A percentile compares a stretch with the other conserved stretches of the same genome.
Conservation (phyloP, 2,113 vertebrate genomes). For the Ursus arctos region DNA sequence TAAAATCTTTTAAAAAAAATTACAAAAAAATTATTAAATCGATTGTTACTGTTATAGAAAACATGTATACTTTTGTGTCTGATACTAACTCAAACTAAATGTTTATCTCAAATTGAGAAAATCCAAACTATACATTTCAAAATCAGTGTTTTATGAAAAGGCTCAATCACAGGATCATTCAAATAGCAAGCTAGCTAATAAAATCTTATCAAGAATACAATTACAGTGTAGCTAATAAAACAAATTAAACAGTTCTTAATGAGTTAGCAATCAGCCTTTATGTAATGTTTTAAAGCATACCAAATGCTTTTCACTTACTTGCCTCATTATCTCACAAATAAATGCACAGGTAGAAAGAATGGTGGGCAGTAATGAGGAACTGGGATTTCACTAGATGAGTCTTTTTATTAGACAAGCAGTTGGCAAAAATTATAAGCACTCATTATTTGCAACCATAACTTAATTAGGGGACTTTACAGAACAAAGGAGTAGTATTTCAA, state of each 20-base stretch:
- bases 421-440: conserved; percentile 47
- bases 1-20: not conserved
- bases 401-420: conserved; percentile 7
- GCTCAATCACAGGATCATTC: conserved; percentile 12
- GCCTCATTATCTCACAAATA: conserved; percentile 15
- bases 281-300: not conserved
- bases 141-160: not conserved
- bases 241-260: conserved; percentile 18
- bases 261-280: not conserved
- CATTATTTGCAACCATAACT: conserved; percentile 54
- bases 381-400: not conserved
- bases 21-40: not conserved
- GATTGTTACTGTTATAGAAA: not conserved
- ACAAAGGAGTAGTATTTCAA: conserved; percentile 4
- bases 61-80: not conserved
- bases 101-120: conserved; percentile 38
- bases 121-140: not conserved
- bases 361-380: not conserved
- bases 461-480: conserved; percentile 39
- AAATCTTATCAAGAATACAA: conserved; percentile 33
- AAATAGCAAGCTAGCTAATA: conserved; percentile 41
- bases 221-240: conserved; percentile 36
- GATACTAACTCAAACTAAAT: conserved; percentile 11
- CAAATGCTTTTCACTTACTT: conserved; percentile 26
- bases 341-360: not conserved